Evolutionary conservation across 2,888 invertebrate species (phyloP).

Genomic region (Sminthurinus aureus): DNA sequence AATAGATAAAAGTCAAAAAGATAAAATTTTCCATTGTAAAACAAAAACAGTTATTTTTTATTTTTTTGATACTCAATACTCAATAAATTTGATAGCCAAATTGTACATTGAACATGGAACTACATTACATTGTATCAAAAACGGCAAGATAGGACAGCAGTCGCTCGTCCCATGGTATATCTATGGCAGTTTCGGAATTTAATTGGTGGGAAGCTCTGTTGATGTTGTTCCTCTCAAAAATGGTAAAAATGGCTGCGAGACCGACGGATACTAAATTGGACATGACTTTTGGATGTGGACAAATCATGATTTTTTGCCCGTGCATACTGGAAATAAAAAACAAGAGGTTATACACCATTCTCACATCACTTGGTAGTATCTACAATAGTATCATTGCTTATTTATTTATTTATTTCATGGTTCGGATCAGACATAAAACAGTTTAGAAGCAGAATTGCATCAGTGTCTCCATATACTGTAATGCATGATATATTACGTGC

Average conservation of each 20-base stretch:
- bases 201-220: constrained; percentile 45
- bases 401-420: too few relatives aligned
- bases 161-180: constrained; percentile 62
- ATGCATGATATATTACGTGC: too few relatives aligned
- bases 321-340: constrained; percentile 68
- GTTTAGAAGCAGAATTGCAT: too few relatives aligned
- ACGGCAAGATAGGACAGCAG: constrained; percentile 65
- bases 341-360: too few relatives aligned
- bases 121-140: constrained; percentile 66
- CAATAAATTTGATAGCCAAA: too few relatives aligned
- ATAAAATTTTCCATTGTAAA: too few relatives aligned
- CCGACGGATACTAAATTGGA: constrained; percentile 82
- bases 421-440: too few relatives aligned
- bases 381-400: neutral
- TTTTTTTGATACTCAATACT: too few relatives aligned
- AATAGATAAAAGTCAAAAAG: neutral
- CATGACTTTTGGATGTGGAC: constrained; percentile 81
- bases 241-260: constrained; percentile 73
- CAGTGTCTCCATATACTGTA: too few relatives aligned
- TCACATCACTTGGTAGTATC: too few relatives aligned
- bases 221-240: constrained; percentile 63
- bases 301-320: constrained; percentile 71
- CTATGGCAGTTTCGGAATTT: constrained; percentile 48
- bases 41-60: too few relatives aligned
- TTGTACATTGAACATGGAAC: too few relatives aligned